Percentiles rank a stretch among this genome's conserved stretches.
Conservation (phyloP, 2,113 vertebrate species). For the Gadus macrocephalus region DNA sequence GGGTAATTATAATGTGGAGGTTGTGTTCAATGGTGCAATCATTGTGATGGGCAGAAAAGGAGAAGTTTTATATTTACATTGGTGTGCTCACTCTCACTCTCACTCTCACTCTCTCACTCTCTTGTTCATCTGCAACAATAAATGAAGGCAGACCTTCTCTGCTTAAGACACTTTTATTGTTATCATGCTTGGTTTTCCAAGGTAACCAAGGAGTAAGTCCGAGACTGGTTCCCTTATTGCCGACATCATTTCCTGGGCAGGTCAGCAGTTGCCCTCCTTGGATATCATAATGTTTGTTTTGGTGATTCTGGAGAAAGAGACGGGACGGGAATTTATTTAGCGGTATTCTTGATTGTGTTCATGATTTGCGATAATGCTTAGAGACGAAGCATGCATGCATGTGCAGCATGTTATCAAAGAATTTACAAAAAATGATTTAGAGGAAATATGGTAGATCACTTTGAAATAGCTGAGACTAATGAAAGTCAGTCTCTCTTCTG, state of each 20-base stretch:
- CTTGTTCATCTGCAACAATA: background rate
- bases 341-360: no score
- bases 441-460: no score
- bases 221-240: background rate
- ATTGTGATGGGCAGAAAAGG: no score
- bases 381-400: no score
- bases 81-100: background rate
- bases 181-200: background rate
- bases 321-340: no score
- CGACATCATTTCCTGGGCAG: background rate
- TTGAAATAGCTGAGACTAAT: no score
- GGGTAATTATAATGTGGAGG: no score
- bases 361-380: no score
- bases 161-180: background rate
- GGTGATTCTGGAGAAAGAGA: slow-evolving; percentile 45
- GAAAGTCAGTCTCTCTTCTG: no score
- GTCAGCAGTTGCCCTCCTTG: slow-evolving; percentile 60
- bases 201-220: background rate
- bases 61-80: background rate
- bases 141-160: background rate
- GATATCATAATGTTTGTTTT: slow-evolving; percentile 59
- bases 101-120: slow-evolving; percentile 4
- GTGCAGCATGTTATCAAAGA: no score
- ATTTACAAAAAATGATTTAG: no score
- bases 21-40: no score